These are phyloP conservation scores for Phalacrocorax aristotelis DNA, from an alignment of 2,113 vertebrate genomes.

Conservation along the genomic window DNA sequence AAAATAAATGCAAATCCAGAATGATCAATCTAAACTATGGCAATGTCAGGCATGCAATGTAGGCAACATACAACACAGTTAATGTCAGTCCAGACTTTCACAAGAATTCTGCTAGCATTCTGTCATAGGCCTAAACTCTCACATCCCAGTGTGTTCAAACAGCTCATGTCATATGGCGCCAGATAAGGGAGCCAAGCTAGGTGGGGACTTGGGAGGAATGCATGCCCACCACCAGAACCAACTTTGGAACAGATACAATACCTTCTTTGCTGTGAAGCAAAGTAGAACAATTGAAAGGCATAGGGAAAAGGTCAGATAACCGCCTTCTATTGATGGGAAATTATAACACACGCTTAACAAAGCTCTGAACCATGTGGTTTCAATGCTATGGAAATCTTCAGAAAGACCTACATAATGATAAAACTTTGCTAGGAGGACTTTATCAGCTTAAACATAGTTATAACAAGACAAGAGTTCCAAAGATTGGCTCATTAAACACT, in stretches of 20 bases:
- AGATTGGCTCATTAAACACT: background rate
- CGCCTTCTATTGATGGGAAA: background rate
- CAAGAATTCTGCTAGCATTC: background rate
- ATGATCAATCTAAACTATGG: background rate
- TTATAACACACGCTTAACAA: background rate
- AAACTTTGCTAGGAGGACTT: background rate
- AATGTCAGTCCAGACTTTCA: background rate
- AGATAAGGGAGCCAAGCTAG: background rate
- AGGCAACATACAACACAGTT: background rate
- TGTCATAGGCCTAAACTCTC: background rate
- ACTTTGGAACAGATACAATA: background rate
- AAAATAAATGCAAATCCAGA: background rate
- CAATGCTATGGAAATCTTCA: background rate
- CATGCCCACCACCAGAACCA: rapidly evolving
- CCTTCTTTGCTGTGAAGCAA: background rate
- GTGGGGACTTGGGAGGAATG: background rate
- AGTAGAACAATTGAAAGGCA: background rate
- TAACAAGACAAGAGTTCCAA: background rate
- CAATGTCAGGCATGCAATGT: background rate
- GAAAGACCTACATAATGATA: background rate
- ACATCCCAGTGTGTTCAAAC: background rate
- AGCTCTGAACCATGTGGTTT: background rate
- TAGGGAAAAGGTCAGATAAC: background rate
- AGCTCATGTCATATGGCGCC: background rate
- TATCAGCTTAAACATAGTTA: background rate